Base-by-base conservation (phyloP, 2,888 invertebrate species). In the Lamellibrachia columna region DNA sequence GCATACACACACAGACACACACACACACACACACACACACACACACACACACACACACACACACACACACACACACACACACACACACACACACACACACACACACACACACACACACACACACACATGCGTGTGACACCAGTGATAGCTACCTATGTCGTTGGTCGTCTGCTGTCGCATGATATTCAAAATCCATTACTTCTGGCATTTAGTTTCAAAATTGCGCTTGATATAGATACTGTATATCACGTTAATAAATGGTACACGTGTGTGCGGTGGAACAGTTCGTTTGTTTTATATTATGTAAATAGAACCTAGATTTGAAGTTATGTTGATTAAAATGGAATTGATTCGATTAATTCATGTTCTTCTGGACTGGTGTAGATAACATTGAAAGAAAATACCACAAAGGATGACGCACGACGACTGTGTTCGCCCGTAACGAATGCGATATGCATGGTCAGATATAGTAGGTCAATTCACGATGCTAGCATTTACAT, bases 231-330 rank as follows among this genome's bases (percentile, higher is more conserved):
- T n/a, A 6, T 75, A n/a, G 75, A 11, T 75, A 75, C 75, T 75
- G 75, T 75, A 75, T 6, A 75, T 6, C 75, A 75, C n/a, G 22
- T 75, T 75, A 75, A 75, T 75, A 75, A 75, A 75, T 22, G 75
- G n/a, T 75, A n/a, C n/a, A 40, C n/a, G 15, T 75, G 75, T n/a
- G 75, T 75, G 75, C 75, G 4, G 22, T 75, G 22, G 22, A 75
- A 75, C 75, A 75, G 75, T 75, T 75, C n/a, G 75, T n/a, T 75
- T 75, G 75, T 75, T 75, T 75, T 75, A 75, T 75, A 75, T 40
- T 75, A 75, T 75, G 75, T 75, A 75, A 75, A n/a, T 6, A 75
- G 22, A n/a, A 75, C 75, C n/a, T 75, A n/a, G 22, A 75, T 22
- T 22, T 22, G 22, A 75, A 22, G 75, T 75, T n/a, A 75, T 75